Evolutionary conservation across 2,888 invertebrate species (phyloP), one percentile per base, ranked within the genome.

Genomic region (Drosophila pseudotalamancana): DNA sequence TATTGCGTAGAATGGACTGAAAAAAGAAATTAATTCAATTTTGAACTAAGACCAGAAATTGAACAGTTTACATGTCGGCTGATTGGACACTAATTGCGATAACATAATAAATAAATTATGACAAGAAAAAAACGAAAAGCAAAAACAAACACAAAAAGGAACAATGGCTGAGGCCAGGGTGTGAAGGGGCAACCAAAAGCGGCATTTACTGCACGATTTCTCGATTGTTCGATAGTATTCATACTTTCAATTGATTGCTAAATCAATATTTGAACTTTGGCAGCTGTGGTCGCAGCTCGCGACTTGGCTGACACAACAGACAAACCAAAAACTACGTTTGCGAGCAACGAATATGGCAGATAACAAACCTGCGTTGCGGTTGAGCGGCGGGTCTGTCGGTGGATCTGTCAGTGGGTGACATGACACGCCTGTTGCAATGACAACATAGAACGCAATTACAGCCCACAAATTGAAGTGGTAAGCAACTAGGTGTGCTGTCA

Each of bases 191-290:
- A 37, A 31, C 40, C 27, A 63, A 53, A 49, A 64, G 45, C 46
- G 66, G 40, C 60, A 66, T 69, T 74, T 72, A 42, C 50, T 45
- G 18, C 29, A 50, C 54, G 61, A 69, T 76, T 48, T 16, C 29
- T 53, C 54, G 61, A 69, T 76, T 48, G 29, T 31, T 53, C 56
- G 59, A 65, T 76, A 69, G 48, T 60, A 67, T 70, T 56, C 64
- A 73, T 70, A 67, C 65, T 72, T 62, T 61, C 69, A 77, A 69
- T 63, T 82, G 68, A 77, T 75, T 79, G 69, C 63, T 71, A 77
- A 80, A 84, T 85, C 79, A 83, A 86, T 86, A 85, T 82, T 75
- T 76, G 65, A 70, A 57, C 77, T 73, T 64, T 73, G 66, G 46
- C 72, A 69, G 71, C 67, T 67, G 66, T 69, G 64, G 56, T 59